A percentile compares a stretch with the other conserved stretches of the same genome.
These are phyloP conservation scores for Aphidius ervi DNA, from an alignment of 1,140 invertebrate species.

Conservation along the genomic window DNA sequence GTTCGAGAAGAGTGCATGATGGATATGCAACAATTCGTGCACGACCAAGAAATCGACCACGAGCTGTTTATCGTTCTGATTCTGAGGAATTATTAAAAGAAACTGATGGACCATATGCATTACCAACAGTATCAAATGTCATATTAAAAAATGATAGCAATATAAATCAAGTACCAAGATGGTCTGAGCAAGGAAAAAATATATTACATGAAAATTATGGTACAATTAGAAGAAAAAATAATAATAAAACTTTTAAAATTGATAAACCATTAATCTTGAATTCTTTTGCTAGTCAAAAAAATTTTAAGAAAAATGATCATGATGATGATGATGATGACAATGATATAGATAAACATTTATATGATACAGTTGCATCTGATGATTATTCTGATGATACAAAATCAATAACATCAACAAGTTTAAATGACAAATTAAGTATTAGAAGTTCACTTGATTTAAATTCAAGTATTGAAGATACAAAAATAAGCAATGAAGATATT, in stretches of 20 bases:
- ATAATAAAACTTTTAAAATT: slow-evolving; percentile 12
- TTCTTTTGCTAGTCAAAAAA: slow-evolving; percentile 32
- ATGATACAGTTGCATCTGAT: slow-evolving; percentile 20
- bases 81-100: slow-evolving; percentile 41
- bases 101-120: slow-evolving; percentile 32
- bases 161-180: slow-evolving; percentile 30
- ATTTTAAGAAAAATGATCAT: slow-evolving; percentile 3
- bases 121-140: slow-evolving; percentile 30
- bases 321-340: slow-evolving; percentile 1
- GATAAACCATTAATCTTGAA: slow-evolving; percentile 33
- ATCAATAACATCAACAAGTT: too few species aligned
- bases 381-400: background rate
- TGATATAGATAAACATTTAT: slow-evolving; percentile 19
- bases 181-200: slow-evolving; percentile 28
- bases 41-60: slow-evolving; percentile 40
- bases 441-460: too few species aligned
- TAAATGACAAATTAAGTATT: too few species aligned
- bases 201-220: slow-evolving; percentile 38
- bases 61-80: slow-evolving; percentile 41
- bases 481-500: background rate
- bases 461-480: too few species aligned
- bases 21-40: slow-evolving; percentile 76
- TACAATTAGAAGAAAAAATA: slow-evolving; percentile 25
- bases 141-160: slow-evolving; percentile 24
- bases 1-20: slow-evolving; percentile 67